phyloP scores from a whole-genome alignment of 53 echinoderm and acorn worm species.

The Mesocentrotus franciscanus region DNA sequence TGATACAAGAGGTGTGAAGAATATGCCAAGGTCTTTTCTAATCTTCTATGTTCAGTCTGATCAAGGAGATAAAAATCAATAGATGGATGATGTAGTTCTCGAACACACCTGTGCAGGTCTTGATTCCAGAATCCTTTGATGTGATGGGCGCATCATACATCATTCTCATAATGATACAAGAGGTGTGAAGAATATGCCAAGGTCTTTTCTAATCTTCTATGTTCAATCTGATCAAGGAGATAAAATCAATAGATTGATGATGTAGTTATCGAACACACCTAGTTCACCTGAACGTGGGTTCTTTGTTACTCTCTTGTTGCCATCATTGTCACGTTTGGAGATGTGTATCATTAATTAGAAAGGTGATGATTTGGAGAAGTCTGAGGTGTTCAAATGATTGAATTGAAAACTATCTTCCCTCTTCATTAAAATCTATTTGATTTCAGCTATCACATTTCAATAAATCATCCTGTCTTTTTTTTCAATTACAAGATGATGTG shows the following conservation, averaged over 20 bases:
- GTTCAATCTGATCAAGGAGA: background rate
- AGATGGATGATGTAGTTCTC: background rate
- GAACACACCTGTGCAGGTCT: slow-evolving; percentile 4
- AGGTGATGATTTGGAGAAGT: background rate
- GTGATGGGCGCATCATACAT: slow-evolving; percentile 14
- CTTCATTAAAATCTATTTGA: background rate
- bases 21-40: background rate
- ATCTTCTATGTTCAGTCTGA: background rate
- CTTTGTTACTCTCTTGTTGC: background rate
- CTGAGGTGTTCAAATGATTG: background rate
- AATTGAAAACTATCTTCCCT: background rate
- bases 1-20: slow-evolving; percentile 1
- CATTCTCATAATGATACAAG: background rate
- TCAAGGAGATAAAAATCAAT: slow-evolving; percentile 5
- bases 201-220: background rate
- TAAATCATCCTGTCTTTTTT: background rate
- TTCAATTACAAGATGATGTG: background rate
- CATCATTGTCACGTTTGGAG: background rate
- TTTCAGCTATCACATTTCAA: slow-evolving; percentile 44
- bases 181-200: slow-evolving; percentile 23
- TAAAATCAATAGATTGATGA: slow-evolving; percentile 37
- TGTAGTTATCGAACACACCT: slow-evolving; percentile 23
- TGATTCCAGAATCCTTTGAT: slow-evolving; percentile 10
- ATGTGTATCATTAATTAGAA: background rate
- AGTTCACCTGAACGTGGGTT: background rate